Percentiles rank a stretch among this genome's conserved stretches.
These are phyloP conservation scores for Oostethus manadensis DNA, from an alignment of 2,113 vertebrate species.

Conservation along the genomic window DNA sequence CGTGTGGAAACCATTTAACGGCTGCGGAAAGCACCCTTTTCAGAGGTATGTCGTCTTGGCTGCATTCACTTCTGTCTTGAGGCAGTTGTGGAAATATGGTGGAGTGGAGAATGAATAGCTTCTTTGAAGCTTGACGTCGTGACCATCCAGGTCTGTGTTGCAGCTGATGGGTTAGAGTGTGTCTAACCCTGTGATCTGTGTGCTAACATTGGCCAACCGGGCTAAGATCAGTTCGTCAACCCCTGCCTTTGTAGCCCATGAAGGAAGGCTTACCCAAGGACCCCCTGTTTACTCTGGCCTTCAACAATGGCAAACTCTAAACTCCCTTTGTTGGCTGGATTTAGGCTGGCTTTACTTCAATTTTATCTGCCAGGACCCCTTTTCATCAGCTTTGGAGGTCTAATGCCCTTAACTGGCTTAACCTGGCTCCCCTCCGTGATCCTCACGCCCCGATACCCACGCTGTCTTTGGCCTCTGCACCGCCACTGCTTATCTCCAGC, in stretches of 20 bases:
- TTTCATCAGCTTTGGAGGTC: constrained; percentile 85
- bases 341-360: constrained; percentile 81
- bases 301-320: constrained; percentile 75
- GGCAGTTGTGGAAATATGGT: constrained; percentile 50
- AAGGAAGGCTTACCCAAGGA: constrained; percentile 71
- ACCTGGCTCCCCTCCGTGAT: constrained; percentile 71
- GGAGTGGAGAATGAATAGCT: constrained; percentile 51
- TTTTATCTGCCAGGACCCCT: constrained; percentile 77
- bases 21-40: constrained; percentile 37
- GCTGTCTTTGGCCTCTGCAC: constrained; percentile 44
- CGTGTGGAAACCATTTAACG: constrained; percentile 34
- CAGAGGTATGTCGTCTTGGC: constrained; percentile 39
- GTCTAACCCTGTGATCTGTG: constrained; percentile 70
- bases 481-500: constrained; percentile 37
- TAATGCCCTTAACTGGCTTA: constrained; percentile 83
- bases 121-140: constrained; percentile 56
- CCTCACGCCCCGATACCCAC: constrained; percentile 51
- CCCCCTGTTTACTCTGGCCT: constrained; percentile 76
- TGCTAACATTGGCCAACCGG: constrained; percentile 67
- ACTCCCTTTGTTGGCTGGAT: constrained; percentile 80
- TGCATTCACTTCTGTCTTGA: constrained; percentile 41
- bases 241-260: constrained; percentile 58
- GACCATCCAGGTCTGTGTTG: constrained; percentile 58
- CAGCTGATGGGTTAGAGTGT: constrained; percentile 67
- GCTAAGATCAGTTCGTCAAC: constrained; percentile 64